A percentile compares a stretch with the other conserved stretches of the same genome.
These are phyloP conservation scores for Gambusia affinis DNA, from an alignment of 2,113 vertebrate genomes.

Conservation along the genomic window DNA sequence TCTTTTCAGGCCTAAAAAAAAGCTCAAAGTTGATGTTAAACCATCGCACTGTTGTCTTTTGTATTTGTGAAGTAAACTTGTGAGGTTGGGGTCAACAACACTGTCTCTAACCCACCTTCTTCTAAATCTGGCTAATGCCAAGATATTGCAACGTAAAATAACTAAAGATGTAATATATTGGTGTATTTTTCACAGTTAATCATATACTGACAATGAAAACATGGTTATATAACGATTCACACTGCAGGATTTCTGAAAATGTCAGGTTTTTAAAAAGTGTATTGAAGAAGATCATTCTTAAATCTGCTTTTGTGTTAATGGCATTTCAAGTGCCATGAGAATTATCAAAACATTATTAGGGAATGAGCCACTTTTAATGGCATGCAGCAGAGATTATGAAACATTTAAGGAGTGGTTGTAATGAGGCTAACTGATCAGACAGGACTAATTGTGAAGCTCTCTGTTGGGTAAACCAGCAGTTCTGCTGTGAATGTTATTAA, in stretches of 20 bases:
- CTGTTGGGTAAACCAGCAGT: not conserved
- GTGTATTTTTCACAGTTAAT: not conserved
- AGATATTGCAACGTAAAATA: not conserved
- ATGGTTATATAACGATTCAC: not conserved
- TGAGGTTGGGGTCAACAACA: not conserved
- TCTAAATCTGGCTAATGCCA: not conserved
- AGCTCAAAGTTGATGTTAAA: not conserved
- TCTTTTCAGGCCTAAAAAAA: not conserved
- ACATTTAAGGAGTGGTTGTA: not conserved
- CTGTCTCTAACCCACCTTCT: not conserved
- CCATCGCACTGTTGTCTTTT: not conserved
- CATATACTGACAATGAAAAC: not conserved
- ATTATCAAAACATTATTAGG: not conserved
- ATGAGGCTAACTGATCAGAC: not conserved
- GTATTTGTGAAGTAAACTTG: not conserved
- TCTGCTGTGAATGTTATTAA: not conserved
- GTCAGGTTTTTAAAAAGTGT: not conserved
- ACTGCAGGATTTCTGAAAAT: not conserved
- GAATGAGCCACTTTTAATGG: not conserved
- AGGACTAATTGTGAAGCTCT: not conserved
- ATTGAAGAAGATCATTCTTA: not conserved
- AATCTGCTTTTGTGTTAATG: not conserved
- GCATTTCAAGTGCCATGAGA: not conserved
- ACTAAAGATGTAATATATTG: not conserved
- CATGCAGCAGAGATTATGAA: not conserved